Conservation (phyloP, 2,888 invertebrate species). For the Philhelius pedissequus region DNA sequence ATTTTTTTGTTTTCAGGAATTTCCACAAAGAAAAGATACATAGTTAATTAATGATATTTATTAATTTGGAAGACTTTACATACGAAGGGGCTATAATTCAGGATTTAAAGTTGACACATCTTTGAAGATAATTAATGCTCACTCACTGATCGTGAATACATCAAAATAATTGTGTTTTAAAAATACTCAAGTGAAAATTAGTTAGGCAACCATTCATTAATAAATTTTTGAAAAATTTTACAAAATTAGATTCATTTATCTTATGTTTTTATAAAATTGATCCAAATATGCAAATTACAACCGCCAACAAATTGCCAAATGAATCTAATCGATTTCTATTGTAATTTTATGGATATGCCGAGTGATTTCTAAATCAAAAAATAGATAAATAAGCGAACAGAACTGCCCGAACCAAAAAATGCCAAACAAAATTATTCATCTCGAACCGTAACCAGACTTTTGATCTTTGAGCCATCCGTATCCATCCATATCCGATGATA, state of each 20-base stretch:
- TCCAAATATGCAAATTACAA: slow-evolving; percentile 48
- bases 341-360: slow-evolving; percentile 53
- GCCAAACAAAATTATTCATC: slow-evolving; percentile 49
- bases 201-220: neutral
- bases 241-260: too few species aligned
- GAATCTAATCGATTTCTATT: slow-evolving; percentile 64
- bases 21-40: neutral
- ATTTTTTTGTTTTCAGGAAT: neutral
- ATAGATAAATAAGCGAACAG: neutral
- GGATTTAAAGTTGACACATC: neutral
- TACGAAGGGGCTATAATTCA: neutral
- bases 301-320: slow-evolving; percentile 64
- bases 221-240: too few species aligned
- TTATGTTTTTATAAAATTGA: slow-evolving; percentile 49
- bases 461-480: slow-evolving; percentile 32
- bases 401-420: too few species aligned
- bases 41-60: neutral
- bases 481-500: slow-evolving; percentile 65
- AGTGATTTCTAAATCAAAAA: slow-evolving; percentile 35
- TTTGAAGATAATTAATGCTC: neutral
- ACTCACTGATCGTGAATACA: neutral
- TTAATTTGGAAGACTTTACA: neutral
- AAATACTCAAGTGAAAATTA: too few species aligned
- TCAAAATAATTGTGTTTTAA: neutral
- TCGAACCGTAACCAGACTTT: slow-evolving; percentile 63